Percentiles rank a stretch among this genome's conserved stretches.
Evolutionary conservation across 2,888 invertebrate genomes (phyloP).

Genomic region (Teleiodes luculella): DNA sequence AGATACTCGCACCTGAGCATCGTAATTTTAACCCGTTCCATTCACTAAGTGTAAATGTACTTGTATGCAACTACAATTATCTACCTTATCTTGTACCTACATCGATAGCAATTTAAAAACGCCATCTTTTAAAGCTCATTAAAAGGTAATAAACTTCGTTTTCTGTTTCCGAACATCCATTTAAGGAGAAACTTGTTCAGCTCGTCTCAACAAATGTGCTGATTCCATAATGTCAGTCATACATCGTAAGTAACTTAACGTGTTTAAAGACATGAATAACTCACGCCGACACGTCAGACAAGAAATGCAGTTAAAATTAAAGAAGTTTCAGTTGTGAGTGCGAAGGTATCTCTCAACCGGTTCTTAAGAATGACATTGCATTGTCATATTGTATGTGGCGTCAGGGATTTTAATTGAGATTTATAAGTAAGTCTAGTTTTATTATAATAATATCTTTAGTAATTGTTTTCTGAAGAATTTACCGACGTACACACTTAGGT

Average conservation of each 20-base stretch:
- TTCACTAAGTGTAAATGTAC: no score
- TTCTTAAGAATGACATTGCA: neutral
- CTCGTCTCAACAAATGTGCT: constrained; percentile 46
- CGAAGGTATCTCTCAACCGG: neutral
- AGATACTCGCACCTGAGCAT: no score
- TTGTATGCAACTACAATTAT: neutral
- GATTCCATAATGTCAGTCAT: constrained; percentile 55
- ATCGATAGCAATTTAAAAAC: neutral
- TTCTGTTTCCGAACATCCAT: constrained; percentile 44
- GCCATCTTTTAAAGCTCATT: constrained; percentile 2
- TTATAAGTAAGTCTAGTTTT: neutral
- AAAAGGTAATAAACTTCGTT: constrained; percentile 8
- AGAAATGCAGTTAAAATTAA: constrained; percentile 28
- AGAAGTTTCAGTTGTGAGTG: constrained; percentile 17
- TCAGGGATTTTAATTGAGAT: neutral
- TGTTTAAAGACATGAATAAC: constrained; percentile 48
- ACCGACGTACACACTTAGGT: no score
- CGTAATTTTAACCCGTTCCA: no score
- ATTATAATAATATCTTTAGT: no score
- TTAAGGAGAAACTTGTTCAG: constrained; percentile 47
- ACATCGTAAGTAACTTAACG: constrained; percentile 50
- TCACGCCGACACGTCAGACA: constrained; percentile 28
- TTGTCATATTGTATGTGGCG: neutral
- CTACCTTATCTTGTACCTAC: neutral
- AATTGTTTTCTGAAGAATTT: no score